Conservation (phyloP, 2,888 invertebrate species). For the Rhingia campestris region DNA sequence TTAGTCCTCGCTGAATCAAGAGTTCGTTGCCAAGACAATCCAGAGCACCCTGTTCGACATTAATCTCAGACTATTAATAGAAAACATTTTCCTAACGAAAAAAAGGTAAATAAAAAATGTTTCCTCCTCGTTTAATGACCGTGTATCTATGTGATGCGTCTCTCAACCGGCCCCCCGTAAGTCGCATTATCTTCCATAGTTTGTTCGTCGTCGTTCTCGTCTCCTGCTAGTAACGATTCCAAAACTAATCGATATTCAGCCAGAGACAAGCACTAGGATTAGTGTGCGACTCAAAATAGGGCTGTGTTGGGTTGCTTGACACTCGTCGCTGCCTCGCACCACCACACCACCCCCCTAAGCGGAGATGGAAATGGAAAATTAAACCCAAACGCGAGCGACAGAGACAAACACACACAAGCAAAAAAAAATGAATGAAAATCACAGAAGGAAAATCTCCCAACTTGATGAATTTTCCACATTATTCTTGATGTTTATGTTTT, state of each 20-base stretch:
- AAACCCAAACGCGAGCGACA: slow-evolving; percentile 48
- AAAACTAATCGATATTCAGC: slow-evolving; percentile 73
- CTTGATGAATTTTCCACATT: slow-evolving; percentile 24
- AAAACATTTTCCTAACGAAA: slow-evolving; percentile 36
- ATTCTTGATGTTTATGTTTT: slow-evolving; percentile 47
- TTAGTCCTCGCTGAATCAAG: slow-evolving; percentile 24
- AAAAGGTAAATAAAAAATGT: slow-evolving; percentile 4
- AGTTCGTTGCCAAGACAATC: slow-evolving; percentile 38
- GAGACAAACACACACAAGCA: slow-evolving; percentile 52
- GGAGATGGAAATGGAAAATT: slow-evolving; percentile 41
- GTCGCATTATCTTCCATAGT: slow-evolving; percentile 52
- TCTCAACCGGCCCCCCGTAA: slow-evolving; percentile 7
- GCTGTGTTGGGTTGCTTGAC: slow-evolving; percentile 57
- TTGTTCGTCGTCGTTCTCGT: slow-evolving; percentile 20
- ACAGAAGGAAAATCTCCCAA: slow-evolving; percentile 63
- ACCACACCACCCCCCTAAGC: slow-evolving; percentile 15
- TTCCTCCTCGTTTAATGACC: slow-evolving; percentile 52
- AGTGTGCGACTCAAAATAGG: slow-evolving; percentile 72
- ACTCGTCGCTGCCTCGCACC: slow-evolving; percentile 10
- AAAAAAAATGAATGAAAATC: slow-evolving; percentile 41
- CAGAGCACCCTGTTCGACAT: slow-evolving; percentile 64
- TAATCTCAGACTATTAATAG: slow-evolving; percentile 72
- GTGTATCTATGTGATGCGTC: slow-evolving; percentile 48
- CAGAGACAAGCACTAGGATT: slow-evolving; percentile 73
- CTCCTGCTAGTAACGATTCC: slow-evolving; percentile 45